A percentile compares a stretch with the other conserved stretches of the same genome.
These are phyloP conservation scores for Podilymbus podiceps DNA, from an alignment of 2,113 vertebrate species.

Conservation along the genomic window DNA sequence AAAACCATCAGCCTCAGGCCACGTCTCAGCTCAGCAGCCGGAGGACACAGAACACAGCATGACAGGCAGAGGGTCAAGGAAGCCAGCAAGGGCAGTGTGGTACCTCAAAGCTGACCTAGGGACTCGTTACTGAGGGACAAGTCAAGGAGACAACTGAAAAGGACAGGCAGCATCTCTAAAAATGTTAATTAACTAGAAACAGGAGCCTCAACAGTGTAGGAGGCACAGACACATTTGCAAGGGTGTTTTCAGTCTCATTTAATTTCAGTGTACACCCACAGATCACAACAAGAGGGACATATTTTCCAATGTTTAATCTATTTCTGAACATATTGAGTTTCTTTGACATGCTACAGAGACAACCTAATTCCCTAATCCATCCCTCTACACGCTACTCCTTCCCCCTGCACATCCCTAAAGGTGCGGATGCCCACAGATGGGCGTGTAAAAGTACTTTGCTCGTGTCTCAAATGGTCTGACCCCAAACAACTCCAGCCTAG, in stretches of 20 bases:
- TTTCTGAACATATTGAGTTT: neutral
- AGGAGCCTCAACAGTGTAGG: slow-evolving; percentile 22
- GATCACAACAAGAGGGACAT: neutral
- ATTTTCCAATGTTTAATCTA: slow-evolving; percentile 5
- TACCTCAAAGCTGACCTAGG: neutral
- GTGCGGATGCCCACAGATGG: neutral
- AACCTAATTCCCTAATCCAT: neutral
- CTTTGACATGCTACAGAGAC: neutral
- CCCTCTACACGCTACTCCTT: neutral
- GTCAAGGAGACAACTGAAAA: neutral
- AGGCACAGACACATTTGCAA: neutral
- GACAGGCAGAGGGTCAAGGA: neutral
- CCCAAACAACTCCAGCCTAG: neutral
- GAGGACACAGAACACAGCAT: neutral
- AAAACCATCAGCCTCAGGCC: neutral
- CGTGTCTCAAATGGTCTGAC: neutral
- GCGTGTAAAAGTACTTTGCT: neutral
- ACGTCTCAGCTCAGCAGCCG: neutral
- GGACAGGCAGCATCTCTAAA: neutral
- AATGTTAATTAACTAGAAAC: slow-evolving; percentile 23
- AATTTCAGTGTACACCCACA: slow-evolving; percentile 30
- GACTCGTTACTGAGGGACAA: neutral
- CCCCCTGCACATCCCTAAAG: neutral
- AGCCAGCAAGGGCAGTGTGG: neutral
- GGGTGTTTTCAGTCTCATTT: slow-evolving; percentile 12